These are phyloP conservation scores for Nycticebus coucang DNA, from an alignment of 2,113 vertebrate genomes.

Conservation along the genomic window DNA sequence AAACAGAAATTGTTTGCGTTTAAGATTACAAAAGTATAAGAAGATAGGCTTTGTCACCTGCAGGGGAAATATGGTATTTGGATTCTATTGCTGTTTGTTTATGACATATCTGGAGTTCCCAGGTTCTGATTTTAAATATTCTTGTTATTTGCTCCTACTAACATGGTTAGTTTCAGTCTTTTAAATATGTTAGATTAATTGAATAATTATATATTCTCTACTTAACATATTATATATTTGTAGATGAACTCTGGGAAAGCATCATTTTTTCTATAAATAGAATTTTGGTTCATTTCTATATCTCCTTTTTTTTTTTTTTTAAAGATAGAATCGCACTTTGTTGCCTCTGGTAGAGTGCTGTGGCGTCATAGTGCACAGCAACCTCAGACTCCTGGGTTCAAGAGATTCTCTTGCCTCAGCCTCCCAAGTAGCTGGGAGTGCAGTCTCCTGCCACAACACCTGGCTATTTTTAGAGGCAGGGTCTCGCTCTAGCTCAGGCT, in stretches of 20 bases:
- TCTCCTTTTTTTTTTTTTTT: not conserved
- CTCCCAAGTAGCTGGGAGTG: too few relatives aligned
- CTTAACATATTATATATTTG: not conserved
- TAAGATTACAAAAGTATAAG: not conserved
- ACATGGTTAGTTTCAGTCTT: not conserved
- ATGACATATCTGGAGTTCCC: not conserved
- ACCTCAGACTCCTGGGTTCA: too few relatives aligned
- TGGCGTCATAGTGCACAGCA: too few relatives aligned
- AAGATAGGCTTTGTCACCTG: not conserved
- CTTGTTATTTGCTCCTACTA: not conserved
- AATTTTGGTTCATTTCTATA: not conserved
- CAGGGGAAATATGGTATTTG: not conserved
- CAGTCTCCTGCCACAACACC: too few relatives aligned
- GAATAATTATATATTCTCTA: not conserved
- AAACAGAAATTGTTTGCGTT: constrained; percentile 1
- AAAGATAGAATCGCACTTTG: too few relatives aligned
- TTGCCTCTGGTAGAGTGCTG: too few relatives aligned
- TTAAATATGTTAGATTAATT: not conserved
- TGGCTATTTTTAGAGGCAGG: too few relatives aligned
- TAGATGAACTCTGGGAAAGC: not conserved
- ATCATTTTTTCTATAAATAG: not conserved
- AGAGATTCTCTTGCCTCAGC: too few relatives aligned
- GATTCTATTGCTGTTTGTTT: not conserved
- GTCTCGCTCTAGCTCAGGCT: too few relatives aligned
- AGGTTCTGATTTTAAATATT: not conserved